These are phyloP conservation scores for Hymenochirus boettgeri DNA, from an alignment of 2,113 vertebrate genomes.

Conservation along the genomic window DNA sequence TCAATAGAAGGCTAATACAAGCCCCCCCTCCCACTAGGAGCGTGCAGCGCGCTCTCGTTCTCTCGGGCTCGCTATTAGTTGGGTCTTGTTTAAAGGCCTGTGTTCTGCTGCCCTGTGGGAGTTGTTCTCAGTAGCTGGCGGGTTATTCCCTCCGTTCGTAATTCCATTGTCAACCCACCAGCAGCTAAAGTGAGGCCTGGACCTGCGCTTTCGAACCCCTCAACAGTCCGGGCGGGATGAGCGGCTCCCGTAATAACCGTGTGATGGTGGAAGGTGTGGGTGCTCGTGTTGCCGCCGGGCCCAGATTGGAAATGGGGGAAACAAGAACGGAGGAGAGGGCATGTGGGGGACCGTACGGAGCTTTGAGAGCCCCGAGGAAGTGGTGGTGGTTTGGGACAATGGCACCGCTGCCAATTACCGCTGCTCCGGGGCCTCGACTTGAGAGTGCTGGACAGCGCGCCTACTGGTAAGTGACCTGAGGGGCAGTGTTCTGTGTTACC, in stretches of 20 bases:
- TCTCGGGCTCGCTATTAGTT: not conserved
- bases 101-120: not conserved
- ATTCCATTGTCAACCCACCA: not conserved
- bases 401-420: conserved; percentile 97
- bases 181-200: conserved; percentile 8
- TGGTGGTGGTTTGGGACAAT: conserved; percentile 98
- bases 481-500: no score
- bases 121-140: not conserved
- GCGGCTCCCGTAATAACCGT: conserved; percentile 92
- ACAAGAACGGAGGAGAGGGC: conserved; percentile 96
- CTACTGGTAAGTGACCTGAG: conserved; percentile 77
- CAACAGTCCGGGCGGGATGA: conserved; percentile 64
- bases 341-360: conserved; percentile 95
- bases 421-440: conserved; percentile 95
- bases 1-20: no score
- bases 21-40: no score
- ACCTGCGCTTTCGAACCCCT: conserved; percentile 29
- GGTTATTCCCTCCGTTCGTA: not conserved
- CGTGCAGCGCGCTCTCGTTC: not conserved
- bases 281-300: conserved; percentile 87
- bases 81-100: no score
- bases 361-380: conserved; percentile 97
- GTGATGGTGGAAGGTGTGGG: conserved; percentile 98
- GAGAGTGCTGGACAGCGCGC: conserved; percentile 92
- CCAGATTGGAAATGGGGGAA: conserved; percentile 99